Conservation (phyloP, 2,888 invertebrate species). For the Synergus japonicus region DNA sequence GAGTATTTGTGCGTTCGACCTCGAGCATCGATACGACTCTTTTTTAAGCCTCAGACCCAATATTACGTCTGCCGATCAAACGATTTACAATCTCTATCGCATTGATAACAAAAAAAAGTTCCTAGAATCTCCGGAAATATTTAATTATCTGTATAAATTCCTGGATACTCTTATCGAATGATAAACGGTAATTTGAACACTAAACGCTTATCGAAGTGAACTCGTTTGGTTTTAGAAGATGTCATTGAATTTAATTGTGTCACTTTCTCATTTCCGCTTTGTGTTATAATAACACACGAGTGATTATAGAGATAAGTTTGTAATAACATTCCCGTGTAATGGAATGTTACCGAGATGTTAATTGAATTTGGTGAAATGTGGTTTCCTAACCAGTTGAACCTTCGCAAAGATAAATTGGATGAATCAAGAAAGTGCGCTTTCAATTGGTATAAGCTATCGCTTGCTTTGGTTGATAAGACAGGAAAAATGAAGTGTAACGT, state of each 20-base stretch:
- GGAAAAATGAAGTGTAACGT: neutral
- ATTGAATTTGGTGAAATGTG: slow-evolving; percentile 59
- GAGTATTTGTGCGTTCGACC: slow-evolving; percentile 12
- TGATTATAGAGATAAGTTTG: slow-evolving; percentile 21
- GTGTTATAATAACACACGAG: neutral
- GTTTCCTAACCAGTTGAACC: slow-evolving; percentile 66
- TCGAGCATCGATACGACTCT: slow-evolving; percentile 15
- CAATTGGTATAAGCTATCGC: neutral
- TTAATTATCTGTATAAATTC: neutral
- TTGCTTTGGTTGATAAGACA: neutral
- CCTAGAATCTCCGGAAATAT: neutral
- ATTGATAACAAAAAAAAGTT: neutral
- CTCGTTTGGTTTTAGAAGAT: neutral
- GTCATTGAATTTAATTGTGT: neutral
- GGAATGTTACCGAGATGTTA: slow-evolving; percentile 67
- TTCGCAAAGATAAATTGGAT: slow-evolving; percentile 39
- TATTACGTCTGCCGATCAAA: slow-evolving; percentile 12
- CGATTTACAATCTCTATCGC: neutral
- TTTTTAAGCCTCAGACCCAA: slow-evolving; percentile 25
- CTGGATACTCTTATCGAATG: neutral
- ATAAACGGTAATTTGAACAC: neutral
- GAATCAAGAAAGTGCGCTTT: neutral
- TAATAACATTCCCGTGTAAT: slow-evolving; percentile 65
- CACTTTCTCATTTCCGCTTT: neutral
- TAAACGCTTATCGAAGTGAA: neutral